Evolutionary conservation across 2,113 vertebrate species (phyloP), one percentile per base, ranked within the genome.

Genomic region (Hystrix brachyura): DNA sequence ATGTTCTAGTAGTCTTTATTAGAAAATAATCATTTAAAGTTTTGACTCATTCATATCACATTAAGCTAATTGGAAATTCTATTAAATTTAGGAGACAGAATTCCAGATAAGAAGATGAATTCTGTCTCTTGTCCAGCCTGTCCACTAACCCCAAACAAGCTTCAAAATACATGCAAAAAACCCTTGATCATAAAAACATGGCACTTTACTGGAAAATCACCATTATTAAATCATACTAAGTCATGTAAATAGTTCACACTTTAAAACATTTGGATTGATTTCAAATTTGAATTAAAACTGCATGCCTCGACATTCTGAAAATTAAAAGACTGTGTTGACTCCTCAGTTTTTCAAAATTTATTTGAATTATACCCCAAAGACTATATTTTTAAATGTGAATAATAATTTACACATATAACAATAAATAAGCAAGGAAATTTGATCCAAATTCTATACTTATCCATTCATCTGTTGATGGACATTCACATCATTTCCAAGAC

Each of bases 211-310:
- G 34, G n/a, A 78, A 71, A 67, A 78, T 69, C 38, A 34, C 46
- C n/a, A n/a, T 82, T 3, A 34, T 91, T 38, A 38, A 38, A 38
- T 38, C 38, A 38, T 81, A 34, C 46, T 86, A 76, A 88, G 81
- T 92, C 89, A 57, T 57, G 51, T 69, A 46, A 97, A 57, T 64
- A 62, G 53, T 62, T 85, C 43, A 15, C 32, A 74, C 74, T 90
- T 89, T 67, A 69, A 79, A 69, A 67, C 65, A 92, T 13, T 51
- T 85, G 38, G 85, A 74, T 86, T 62, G 69, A 92, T 74, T 76
- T 86, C 64, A 94, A 94, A 72, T 5, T 71, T 62, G 48, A n/a
- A 80, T 87, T 90, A 80, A 94, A 94, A n/a, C 51, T 25, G 60
- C n/a, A 25, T 87, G 13, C 11, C 48, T 82, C 43, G 62, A n/a